phyloP scores from a whole-genome alignment of 1,140 invertebrate species.

The Whitmania pigra region DNA sequence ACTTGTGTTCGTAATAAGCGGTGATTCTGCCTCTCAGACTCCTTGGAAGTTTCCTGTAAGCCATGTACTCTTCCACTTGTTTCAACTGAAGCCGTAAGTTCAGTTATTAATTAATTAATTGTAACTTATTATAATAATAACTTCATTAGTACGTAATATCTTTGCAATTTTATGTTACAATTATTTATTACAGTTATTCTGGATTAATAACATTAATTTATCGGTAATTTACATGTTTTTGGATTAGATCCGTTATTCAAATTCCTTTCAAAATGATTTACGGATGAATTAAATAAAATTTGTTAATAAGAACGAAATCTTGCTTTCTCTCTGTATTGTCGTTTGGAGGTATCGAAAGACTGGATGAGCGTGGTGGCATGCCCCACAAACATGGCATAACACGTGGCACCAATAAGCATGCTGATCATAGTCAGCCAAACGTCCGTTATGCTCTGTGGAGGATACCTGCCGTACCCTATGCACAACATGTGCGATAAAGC shows the following conservation, averaged over 20 bases:
- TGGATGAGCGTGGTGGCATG: slow-evolving; percentile 96
- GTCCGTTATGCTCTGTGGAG: slow-evolving; percentile 88
- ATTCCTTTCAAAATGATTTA: too few relatives aligned
- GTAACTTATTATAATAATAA: too few relatives aligned
- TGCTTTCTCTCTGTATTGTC: slow-evolving; percentile 95
- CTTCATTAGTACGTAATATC: neutral
- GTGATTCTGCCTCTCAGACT: slow-evolving; percentile 87
- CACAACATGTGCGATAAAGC: slow-evolving; percentile 98
- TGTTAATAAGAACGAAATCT: neutral
- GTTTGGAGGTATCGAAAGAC: slow-evolving; percentile 86
- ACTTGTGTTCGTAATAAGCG: slow-evolving; percentile 79
- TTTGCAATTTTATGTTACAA: neutral
- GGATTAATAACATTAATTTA: neutral
- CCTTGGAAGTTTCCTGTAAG: slow-evolving; percentile 82
- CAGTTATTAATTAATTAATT: too few relatives aligned
- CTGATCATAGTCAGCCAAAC: slow-evolving; percentile 98
- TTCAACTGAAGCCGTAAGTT: slow-evolving; percentile 58
- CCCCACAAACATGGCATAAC: slow-evolving; percentile 92
- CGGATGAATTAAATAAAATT: too few relatives aligned
- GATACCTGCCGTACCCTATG: slow-evolving; percentile 59
- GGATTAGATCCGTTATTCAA: too few relatives aligned
- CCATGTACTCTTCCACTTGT: slow-evolving; percentile 99
- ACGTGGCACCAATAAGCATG: slow-evolving; percentile 73
- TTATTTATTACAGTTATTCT: neutral
- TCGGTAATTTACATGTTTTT: too few relatives aligned